Conservation (phyloP, 2,113 vertebrate species). For the Calyptomena viridis region DNA sequence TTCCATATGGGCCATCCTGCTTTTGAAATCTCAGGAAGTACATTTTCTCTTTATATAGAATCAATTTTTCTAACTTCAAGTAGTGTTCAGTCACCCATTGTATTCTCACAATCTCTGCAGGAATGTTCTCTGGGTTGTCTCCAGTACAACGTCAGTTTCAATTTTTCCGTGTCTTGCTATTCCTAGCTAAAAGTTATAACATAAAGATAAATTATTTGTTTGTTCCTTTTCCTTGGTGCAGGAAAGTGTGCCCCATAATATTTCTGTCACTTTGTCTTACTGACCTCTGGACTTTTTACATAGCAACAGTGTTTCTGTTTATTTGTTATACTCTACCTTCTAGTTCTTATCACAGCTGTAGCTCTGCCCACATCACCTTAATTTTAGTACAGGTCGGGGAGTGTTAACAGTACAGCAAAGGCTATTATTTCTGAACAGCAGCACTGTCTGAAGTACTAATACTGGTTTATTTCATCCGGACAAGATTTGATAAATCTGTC, state of each 20-base stretch:
- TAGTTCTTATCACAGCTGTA: background rate
- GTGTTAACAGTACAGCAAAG: background rate
- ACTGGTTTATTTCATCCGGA: background rate
- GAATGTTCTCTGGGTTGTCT: background rate
- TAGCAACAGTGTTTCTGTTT: slow-evolving; percentile 6
- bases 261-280: background rate
- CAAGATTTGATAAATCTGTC: background rate
- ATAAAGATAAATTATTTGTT: background rate
- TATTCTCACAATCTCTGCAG: background rate
- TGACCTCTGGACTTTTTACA: slow-evolving; percentile 8
- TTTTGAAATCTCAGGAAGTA: background rate
- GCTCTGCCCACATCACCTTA: background rate
- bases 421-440: background rate
- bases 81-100: background rate
- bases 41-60: background rate
- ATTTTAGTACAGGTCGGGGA: background rate
- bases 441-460: background rate
- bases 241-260: background rate
- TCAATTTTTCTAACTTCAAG: background rate
- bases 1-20: fast-evolving
- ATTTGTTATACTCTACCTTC: background rate
- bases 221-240: background rate
- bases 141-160: background rate
- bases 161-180: background rate
- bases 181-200: background rate